Evolutionary conservation across 2,113 vertebrate genomes (phyloP), one percentile per base, ranked within the genome.

Genomic region (Planiliza haematocheilus): DNA sequence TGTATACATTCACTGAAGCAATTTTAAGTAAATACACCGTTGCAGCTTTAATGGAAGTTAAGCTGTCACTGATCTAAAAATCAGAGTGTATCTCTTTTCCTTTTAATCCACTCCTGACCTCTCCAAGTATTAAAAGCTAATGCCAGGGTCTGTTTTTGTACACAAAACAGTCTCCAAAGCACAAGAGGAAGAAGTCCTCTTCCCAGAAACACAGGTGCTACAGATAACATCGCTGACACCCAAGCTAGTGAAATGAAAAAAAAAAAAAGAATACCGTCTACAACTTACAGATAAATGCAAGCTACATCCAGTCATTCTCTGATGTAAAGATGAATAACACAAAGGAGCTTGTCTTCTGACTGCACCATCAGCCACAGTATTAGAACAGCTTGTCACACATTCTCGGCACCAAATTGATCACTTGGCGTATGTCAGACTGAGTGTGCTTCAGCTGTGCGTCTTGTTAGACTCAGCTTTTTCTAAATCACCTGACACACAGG

Each of bases 401-500:
- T 12, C 43, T 45, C 53, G 6, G 48, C 49, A 55, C 11, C 12
- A 12, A 41, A 41, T 61, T 20, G 56, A 76, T 68, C 64, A 20
- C 63, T 46, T 9, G 3, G 20, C 24, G 12, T n/a, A 18, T 55
- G 49, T 61, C 50, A 45, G 21, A 8, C 7, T 1, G 7, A 45
- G 13, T 21, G 48, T 43, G 21, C n/a, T 41, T 64, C 34, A 53
- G 56, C 17, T 30, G 24, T 2, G 12, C 8, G 48, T 64, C 65
- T 21, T 65, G 71, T 50, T 58, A 50, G 48, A 30, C 56, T 48
- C 42, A 14, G 12, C 36, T 51, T 30, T 34, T 39, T 50, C 56
- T 61, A 56, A 48, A 53, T 68, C 37, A 61, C 48, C 41, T 68
- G 39, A 46, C 16, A 41, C 64, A 41, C 38, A 60, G 45, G 55